Evolutionary conservation across 1,140 invertebrate genomes (phyloP).

Genomic region (Nymphalis io): DNA sequence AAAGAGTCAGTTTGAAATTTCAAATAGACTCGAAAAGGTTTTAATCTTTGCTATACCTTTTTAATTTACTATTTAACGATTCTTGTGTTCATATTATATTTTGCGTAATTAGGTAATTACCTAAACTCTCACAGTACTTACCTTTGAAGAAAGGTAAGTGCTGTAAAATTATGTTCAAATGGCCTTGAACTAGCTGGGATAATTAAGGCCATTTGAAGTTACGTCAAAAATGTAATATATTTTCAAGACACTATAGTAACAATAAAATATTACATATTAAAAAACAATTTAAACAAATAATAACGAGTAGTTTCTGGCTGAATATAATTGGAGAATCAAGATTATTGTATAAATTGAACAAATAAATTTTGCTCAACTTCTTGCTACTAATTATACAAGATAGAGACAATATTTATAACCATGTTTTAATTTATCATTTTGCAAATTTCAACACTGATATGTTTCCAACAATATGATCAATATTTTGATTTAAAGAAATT

Average conservation of each 20-base stretch:
- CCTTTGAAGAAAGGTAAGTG: not conserved
- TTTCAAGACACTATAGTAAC: slow-evolving; percentile 13
- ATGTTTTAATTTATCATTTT: slow-evolving; percentile 30
- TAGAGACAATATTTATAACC: slow-evolving; percentile 19
- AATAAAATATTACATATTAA: slow-evolving; percentile 22
- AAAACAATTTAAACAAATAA: slow-evolving; percentile 16
- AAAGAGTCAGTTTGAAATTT: slow-evolving; percentile 50
- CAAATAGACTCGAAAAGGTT: slow-evolving; percentile 47
- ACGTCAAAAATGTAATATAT: slow-evolving; percentile 25
- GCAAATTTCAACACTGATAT: slow-evolving; percentile 49
- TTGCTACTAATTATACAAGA: slow-evolving; percentile 15
- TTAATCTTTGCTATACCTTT: slow-evolving; percentile 5
- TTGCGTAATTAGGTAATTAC: slow-evolving; percentile 21
- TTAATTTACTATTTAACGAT: slow-evolving; percentile 15
- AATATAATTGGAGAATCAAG: not conserved
- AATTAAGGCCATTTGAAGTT: slow-evolving; percentile 61
- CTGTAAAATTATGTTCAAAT: slow-evolving; percentile 51
- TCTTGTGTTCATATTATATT: slow-evolving; percentile 17
- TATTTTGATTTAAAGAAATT: slow-evolving; percentile 45
- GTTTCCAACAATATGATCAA: slow-evolving; percentile 46
- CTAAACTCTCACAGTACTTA: slow-evolving; percentile 10
- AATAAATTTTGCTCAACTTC: slow-evolving; percentile 60
- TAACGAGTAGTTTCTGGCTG: not conserved
- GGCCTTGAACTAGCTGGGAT: slow-evolving; percentile 71
- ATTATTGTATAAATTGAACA: slow-evolving; percentile 8